Evolutionary conservation across 2,888 invertebrate species (phyloP).

Genomic region (Leptopilina syphax): DNA sequence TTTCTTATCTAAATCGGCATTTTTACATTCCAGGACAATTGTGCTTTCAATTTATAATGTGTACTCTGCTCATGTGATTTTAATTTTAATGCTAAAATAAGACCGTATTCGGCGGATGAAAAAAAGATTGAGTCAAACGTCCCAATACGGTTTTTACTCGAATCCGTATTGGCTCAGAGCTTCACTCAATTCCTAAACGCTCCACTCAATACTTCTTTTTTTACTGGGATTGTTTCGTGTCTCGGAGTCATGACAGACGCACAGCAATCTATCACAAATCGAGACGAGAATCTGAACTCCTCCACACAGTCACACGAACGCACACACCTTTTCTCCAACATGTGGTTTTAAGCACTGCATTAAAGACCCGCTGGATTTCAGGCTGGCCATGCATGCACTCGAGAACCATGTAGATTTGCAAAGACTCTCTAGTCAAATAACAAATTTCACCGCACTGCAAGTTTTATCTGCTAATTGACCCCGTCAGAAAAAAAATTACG

Average conservation of each 20-base stretch:
- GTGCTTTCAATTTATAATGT: too few species aligned
- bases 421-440: conserved; percentile 26
- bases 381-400: conserved; percentile 40
- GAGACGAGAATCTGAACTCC: conserved; percentile 40
- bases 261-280: conserved; percentile 38
- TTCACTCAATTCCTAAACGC: too few species aligned
- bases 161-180: too few species aligned
- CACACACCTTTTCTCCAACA: conserved; percentile 19
- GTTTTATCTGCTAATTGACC: neutral
- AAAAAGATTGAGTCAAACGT: too few species aligned
- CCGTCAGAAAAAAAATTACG: neutral
- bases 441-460: conserved; percentile 38
- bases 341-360: conserved; percentile 41
- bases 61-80: too few species aligned
- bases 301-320: conserved; percentile 1
- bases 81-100: too few species aligned
- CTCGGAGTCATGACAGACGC: conserved; percentile 38
- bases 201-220: too few species aligned
- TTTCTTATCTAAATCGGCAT: too few species aligned
- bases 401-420: neutral
- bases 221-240: conserved; percentile 42
- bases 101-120: too few species aligned
- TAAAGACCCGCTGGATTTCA: conserved; percentile 34
- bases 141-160: too few species aligned
- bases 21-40: too few species aligned